Evolutionary conservation across 2,888 invertebrate species (phyloP).

Genomic region (Eupithecia subumbrata): DNA sequence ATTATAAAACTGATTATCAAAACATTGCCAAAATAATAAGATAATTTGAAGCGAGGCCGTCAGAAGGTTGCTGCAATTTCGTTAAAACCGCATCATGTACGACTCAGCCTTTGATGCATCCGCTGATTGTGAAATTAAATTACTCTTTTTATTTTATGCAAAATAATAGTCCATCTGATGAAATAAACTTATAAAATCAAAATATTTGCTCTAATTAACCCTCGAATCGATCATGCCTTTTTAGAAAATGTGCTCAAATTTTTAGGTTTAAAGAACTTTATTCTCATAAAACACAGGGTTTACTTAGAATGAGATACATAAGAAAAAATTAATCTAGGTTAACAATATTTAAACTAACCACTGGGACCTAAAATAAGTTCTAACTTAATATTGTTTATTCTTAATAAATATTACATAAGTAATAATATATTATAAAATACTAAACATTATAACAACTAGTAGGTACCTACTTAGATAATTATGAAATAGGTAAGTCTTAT

Average conservation of each 20-base stretch:
- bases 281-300: no score
- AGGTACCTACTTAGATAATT: no score
- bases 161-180: not conserved
- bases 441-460: no score
- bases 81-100: slow-evolving; percentile 50
- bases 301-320: no score
- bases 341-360: no score
- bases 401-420: no score
- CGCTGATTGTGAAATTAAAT: slow-evolving; percentile 14
- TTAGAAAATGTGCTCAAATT: not conserved
- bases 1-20: slow-evolving; percentile 35
- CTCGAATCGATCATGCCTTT: not conserved
- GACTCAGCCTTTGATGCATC: slow-evolving; percentile 30
- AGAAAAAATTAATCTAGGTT: no score
- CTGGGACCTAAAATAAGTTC: no score
- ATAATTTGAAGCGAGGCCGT: slow-evolving; percentile 50
- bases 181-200: not conserved
- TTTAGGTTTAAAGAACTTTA: no score
- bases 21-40: slow-evolving; percentile 38
- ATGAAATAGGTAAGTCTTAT: no score
- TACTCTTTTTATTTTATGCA: not conserved
- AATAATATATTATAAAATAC: no score
- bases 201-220: not conserved
- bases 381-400: no score
- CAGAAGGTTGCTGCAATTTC: slow-evolving; percentile 45